phyloP scores from a whole-genome alignment of 2,797 vertebrate species.

The Parauchenoglanis ngamensis region DNA sequence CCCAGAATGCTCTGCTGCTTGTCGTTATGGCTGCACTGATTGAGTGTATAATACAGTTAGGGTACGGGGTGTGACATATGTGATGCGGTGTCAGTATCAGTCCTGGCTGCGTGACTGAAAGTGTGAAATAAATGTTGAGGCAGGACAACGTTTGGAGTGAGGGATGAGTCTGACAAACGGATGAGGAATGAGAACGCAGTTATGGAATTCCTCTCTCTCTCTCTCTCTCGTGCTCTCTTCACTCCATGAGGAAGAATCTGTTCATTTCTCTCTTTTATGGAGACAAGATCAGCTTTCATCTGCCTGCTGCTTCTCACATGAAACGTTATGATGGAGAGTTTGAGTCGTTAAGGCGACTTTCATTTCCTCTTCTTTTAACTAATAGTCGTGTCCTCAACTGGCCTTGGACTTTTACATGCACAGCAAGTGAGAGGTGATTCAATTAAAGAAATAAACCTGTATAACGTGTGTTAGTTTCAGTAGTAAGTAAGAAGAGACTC shows the following conservation, averaged over 20 bases:
- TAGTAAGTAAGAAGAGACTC: not conserved
- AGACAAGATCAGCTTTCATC: not conserved
- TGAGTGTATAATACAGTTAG: not conserved
- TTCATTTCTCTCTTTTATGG: not conserved
- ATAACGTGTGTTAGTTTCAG: not conserved
- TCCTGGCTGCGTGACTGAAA: not conserved
- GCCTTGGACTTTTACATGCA: not conserved
- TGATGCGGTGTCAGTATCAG: not conserved
- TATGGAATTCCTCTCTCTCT: constrained; percentile 15
- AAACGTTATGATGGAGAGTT: not conserved
- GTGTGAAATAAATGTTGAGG: constrained; percentile 25
- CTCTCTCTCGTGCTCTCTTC: not conserved
- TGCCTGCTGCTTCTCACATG: constrained; percentile 3
- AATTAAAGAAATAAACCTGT: not conserved
- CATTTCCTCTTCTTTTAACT: not conserved
- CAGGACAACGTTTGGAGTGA: constrained; percentile 6
- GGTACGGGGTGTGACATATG: not conserved
- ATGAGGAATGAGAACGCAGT: constrained; percentile 10
- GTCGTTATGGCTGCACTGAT: not conserved
- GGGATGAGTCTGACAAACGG: constrained; percentile 16
- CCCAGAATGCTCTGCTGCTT: not conserved
- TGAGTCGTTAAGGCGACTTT: not conserved
- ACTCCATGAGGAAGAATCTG: not conserved
- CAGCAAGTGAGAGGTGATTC: not conserved
- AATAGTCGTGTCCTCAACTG: not conserved